phyloP scores from a whole-genome alignment of 2,888 invertebrate species.

The Troglohyphantes excavatus region DNA sequence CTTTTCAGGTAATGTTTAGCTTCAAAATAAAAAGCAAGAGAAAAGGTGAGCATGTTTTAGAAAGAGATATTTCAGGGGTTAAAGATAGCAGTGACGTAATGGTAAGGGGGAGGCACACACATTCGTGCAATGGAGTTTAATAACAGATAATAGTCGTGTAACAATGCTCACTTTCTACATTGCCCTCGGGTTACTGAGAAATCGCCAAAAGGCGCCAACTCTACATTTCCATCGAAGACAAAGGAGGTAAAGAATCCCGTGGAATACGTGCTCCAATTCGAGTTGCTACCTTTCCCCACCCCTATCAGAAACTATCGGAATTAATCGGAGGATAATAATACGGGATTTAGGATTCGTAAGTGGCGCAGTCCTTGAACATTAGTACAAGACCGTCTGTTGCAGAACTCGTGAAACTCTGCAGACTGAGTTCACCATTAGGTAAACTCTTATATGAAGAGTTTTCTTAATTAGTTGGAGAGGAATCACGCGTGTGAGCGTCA shows the following conservation, averaged over 20 bases:
- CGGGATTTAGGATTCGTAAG: slow-evolving; percentile 32
- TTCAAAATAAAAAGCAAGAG: not conserved
- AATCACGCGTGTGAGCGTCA: slow-evolving; percentile 35
- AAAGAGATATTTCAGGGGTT: slow-evolving; percentile 40
- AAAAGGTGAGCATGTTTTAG: slow-evolving; percentile 17
- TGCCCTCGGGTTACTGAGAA: slow-evolving; percentile 28
- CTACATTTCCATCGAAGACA: slow-evolving; percentile 40
- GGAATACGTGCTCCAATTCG: slow-evolving; percentile 46
- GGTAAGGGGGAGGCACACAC: slow-evolving; percentile 10
- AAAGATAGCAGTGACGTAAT: slow-evolving; percentile 61
- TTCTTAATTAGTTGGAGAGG: slow-evolving; percentile 40
- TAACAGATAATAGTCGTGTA: slow-evolving; percentile 63
- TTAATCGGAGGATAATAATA: slow-evolving; percentile 56
- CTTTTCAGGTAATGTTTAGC: not conserved
- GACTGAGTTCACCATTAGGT: slow-evolving; percentile 33
- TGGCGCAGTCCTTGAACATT: slow-evolving; percentile 50
- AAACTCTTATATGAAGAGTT: slow-evolving; percentile 36
- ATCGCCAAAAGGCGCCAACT: slow-evolving; percentile 51
- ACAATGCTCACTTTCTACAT: slow-evolving; percentile 40
- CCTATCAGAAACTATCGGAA: slow-evolving; percentile 26
- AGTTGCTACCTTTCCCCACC: not conserved
- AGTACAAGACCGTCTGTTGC: not conserved
- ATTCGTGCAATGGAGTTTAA: slow-evolving; percentile 60
- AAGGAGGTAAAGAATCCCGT: slow-evolving; percentile 34
- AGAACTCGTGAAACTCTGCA: slow-evolving; percentile 40